A percentile compares a stretch with the other conserved stretches of the same genome.
phyloP scores from a whole-genome alignment of 2,888 invertebrate species.

The Acheta domesticus region DNA sequence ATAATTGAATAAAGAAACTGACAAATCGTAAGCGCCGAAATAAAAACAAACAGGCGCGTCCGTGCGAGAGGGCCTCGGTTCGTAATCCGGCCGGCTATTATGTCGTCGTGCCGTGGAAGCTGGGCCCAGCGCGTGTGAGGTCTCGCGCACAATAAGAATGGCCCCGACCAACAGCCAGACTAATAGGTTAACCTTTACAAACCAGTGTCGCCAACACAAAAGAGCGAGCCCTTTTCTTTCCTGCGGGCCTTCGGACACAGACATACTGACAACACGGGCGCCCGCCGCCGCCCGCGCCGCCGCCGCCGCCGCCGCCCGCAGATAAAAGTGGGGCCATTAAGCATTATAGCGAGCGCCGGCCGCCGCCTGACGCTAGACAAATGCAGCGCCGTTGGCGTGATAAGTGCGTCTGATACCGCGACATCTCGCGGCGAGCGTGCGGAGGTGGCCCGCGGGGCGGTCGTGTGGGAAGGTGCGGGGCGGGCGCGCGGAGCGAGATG shows the following conservation, averaged over 20 bases:
- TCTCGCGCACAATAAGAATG: background rate
- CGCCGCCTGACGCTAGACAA: slow-evolving; percentile 23
- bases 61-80: background rate
- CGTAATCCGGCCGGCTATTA: background rate
- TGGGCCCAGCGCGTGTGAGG: background rate
- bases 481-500: background rate
- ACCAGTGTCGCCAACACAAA: slow-evolving; percentile 18
- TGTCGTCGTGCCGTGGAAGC: slow-evolving; percentile 3
- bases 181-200: slow-evolving; percentile 18
- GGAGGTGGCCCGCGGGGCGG: background rate
- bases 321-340: too few species aligned
- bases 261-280: background rate
- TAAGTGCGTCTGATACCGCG: slow-evolving; percentile 19
- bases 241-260: too few species aligned
- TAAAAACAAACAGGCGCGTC: background rate
- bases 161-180: background rate
- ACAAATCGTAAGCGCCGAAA: slow-evolving; percentile 1
- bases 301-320: background rate
- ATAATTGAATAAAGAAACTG: slow-evolving; percentile 18
- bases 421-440: background rate
- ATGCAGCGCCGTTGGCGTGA: slow-evolving; percentile 20
- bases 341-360: slow-evolving; percentile 20
- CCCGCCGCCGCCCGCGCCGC: background rate
- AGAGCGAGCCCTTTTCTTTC: background rate
- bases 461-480: background rate